A percentile compares a stretch with the other conserved stretches of the same genome.
Conservation (phyloP, 2,113 vertebrate species). For the Actinemys pallida region DNA sequence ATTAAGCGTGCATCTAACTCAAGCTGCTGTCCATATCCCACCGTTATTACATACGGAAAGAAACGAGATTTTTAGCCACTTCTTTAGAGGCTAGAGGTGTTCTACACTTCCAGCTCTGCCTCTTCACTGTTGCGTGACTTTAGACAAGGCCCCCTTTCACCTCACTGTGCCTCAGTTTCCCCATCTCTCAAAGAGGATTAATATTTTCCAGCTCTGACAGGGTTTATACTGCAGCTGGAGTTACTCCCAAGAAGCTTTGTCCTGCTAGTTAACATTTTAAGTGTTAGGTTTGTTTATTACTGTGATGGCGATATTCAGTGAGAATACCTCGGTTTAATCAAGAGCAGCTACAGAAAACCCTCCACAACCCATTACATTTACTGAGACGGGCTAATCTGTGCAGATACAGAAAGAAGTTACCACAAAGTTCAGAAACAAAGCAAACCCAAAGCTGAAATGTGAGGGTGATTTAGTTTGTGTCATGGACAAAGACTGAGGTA, state of each 20-base stretch:
- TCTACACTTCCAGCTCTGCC: no score
- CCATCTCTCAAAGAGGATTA: no score
- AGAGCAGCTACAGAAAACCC: neutral
- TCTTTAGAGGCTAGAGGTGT: no score
- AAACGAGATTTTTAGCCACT: no score
- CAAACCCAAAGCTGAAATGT: neutral
- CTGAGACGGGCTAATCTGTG: neutral
- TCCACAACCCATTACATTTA: neutral
- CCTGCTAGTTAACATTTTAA: no score
- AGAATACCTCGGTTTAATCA: neutral
- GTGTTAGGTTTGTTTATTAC: no score
- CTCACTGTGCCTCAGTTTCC: no score
- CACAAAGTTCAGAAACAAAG: neutral
- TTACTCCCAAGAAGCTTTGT: no score
- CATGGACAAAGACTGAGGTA: neutral
- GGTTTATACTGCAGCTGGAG: no score
- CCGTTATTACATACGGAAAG: neutral
- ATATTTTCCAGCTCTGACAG: no score
- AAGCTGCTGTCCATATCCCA: constrained; percentile 52
- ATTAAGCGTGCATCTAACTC: constrained; percentile 54
- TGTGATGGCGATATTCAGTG: neutral
- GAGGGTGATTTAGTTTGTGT: neutral
- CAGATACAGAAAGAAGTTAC: neutral
- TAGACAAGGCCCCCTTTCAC: no score
- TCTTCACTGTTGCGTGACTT: no score